Percentiles rank a stretch among this genome's conserved stretches.
Evolutionary conservation across 2,797 vertebrate genomes (phyloP).

Genomic region (Rhynchotus rufescens): DNA sequence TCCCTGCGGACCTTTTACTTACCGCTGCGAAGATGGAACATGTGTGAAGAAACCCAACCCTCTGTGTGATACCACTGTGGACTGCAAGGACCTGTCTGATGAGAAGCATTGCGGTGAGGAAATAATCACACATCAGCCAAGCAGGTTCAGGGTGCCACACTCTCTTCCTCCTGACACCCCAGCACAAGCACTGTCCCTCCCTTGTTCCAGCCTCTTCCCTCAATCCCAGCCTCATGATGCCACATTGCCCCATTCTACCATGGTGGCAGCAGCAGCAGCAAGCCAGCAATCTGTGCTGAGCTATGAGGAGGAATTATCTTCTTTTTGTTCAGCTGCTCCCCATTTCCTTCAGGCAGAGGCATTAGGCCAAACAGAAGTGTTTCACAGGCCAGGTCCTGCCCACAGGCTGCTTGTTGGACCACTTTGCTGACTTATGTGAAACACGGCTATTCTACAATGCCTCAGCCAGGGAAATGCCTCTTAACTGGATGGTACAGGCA

Average conservation of each 20-base stretch:
- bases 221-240: too few species aligned
- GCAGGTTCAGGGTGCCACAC: not conserved
- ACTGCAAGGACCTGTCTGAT: conserved; percentile 91
- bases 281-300: not conserved
- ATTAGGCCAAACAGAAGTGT: not conserved
- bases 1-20: conserved; percentile 89
- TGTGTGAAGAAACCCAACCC: conserved; percentile 94
- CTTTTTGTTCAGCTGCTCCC: not conserved
- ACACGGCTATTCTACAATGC: not conserved
- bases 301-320: not conserved
- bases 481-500: not conserved
- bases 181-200: not conserved
- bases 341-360: not conserved
- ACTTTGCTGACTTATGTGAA: not conserved
- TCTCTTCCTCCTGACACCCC: accelerated
- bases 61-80: conserved; percentile 84
- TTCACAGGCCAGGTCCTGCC: not conserved
- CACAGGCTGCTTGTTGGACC: not conserved
- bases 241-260: not conserved
- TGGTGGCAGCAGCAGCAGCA: not conserved
- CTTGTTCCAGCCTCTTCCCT: not conserved
- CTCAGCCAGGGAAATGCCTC: not conserved
- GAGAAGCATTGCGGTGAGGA: conserved; percentile 89
- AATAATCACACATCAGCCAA: accelerated
- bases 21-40: conserved; percentile 87